Base-by-base conservation (phyloP, 2,113 vertebrate genomes). In the Donacobius atricapilla region DNA sequence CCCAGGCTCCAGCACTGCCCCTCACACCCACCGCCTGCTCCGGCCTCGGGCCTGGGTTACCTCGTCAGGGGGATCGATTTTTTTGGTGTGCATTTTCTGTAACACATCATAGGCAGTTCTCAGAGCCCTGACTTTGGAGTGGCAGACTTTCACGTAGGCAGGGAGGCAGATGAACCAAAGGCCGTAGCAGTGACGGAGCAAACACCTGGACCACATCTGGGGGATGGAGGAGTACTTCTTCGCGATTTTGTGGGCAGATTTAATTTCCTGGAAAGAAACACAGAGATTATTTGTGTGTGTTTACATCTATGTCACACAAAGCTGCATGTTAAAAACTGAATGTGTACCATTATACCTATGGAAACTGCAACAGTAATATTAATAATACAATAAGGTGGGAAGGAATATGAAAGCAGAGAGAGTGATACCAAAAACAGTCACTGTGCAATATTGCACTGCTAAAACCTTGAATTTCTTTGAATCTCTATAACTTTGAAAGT, bases 151-250 rank as follows among this genome's bases (percentile, higher is more conserved):
- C 54, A 99, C 98, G 5, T 99, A 99, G 1, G 98, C 99, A 11
- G 99, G 99, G 54, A 99, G 98, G 97, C 99, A 99, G 96, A 99
- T 99, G 95, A 99, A 99, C 99, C 99, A 99, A 25, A 99, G 98
- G 40, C 99, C 99, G 0, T 99, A 99, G 92, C 99, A 99, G 96
- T 99, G 99, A 30, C 99, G 98, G 66, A 99, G 96, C 22, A 99
- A 98, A 97, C 99, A 99, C 96, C 98, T 98, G 93, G 99, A 99
- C 99, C 99, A 99, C 99, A 99, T 99, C 95, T 99, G 99, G 58
- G 99, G 99, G 91, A 99, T 98, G 45, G 99, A 99, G 9, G 99
- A 99, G 80, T 99, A 98, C 45, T 98, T 98, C 97, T 99, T 99
- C 20, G 99, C 99, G 94, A 99, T 99, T 96, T 98, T 99, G 97